Percentiles rank a stretch among this genome's conserved stretches.
These are phyloP conservation scores for Sericinus montela DNA, from an alignment of 2,888 invertebrate genomes.

Conservation along the genomic window DNA sequence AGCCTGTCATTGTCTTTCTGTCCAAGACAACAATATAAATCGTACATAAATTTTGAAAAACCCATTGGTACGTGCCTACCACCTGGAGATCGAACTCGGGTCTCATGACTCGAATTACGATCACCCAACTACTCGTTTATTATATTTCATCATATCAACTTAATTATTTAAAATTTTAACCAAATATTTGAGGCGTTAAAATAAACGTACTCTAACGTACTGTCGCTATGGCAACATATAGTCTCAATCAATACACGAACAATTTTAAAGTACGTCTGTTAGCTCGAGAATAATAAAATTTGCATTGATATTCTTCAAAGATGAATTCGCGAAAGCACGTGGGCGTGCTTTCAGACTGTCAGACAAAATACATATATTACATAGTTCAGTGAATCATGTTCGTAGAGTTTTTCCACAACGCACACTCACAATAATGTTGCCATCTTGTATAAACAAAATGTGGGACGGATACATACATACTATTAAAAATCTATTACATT, in stretches of 20 bases:
- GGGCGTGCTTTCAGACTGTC: slow-evolving; percentile 36
- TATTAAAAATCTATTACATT: too few relatives aligned
- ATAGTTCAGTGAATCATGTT: slow-evolving; percentile 33
- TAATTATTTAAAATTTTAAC: too few relatives aligned
- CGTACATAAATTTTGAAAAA: too few relatives aligned
- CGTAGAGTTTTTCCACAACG: background rate
- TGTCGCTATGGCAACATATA: background rate
- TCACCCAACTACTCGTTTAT: too few relatives aligned
- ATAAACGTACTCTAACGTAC: background rate
- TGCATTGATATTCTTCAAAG: slow-evolving; percentile 18
- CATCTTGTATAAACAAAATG: slow-evolving; percentile 3
- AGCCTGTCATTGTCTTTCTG: too few relatives aligned
- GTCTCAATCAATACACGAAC: background rate
- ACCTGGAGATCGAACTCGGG: too few relatives aligned
- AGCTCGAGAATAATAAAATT: background rate
- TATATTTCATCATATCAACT: too few relatives aligned
- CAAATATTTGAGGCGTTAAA: too few relatives aligned
- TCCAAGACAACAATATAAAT: too few relatives aligned
- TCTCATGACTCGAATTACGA: too few relatives aligned
- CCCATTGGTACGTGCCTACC: too few relatives aligned
- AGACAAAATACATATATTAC: slow-evolving; percentile 51
- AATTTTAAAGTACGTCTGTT: background rate
- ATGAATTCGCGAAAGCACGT: slow-evolving; percentile 22
- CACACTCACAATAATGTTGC: background rate
- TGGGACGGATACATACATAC: background rate